Evolutionary conservation across 2,113 vertebrate species (phyloP), one percentile per base, ranked within the genome.

Genomic region (Conger conger): DNA sequence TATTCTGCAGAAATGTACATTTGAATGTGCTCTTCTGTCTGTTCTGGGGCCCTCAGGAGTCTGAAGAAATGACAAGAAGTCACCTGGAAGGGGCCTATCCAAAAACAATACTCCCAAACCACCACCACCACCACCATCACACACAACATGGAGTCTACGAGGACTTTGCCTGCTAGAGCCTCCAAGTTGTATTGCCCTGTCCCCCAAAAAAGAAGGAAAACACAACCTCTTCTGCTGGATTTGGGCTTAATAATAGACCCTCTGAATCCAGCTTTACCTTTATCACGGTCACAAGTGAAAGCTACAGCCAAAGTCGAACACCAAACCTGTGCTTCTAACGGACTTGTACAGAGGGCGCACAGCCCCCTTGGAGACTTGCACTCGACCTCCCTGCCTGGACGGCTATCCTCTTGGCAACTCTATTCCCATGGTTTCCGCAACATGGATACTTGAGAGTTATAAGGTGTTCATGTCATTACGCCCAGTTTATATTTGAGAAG

Each of bases 101-200:
- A 60, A 92, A 95, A 17, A 95, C 96, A n/a, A 94, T 96, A 87
- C 96, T 98, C 85, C 97, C 97, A 73, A 97, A 98, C 92, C 96
- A 98, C 90, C 98, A 98, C 92, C 96, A 96, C 92, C 96, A 98
- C 90, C 98, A 98, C 92, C 96, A 96, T 82, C 95, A 96, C 33
- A 94, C 96, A 23, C 95, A 94, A 83, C 97, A 96, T 81, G 93
- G 96, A 0, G 96, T 97, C 91, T 99, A 97, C 38, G 97, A 99
- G 93, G 98, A 99, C 94, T 99, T 99, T 40, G 97, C 98, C 90
- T 99, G 98, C 95, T 99, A 98, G 89, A 50, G 94, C 88, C 83
- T 68, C 83, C 80, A 77, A 17, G 81, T 20, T 40, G 30, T 86
- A 82, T 11, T 23, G 87, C n/a, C 42, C 85, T 83, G 88, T 86